Evolutionary conservation across 2,113 vertebrate species (phyloP), one percentile per base, ranked within the genome.

Genomic region (Neodon shergylaensis): DNA sequence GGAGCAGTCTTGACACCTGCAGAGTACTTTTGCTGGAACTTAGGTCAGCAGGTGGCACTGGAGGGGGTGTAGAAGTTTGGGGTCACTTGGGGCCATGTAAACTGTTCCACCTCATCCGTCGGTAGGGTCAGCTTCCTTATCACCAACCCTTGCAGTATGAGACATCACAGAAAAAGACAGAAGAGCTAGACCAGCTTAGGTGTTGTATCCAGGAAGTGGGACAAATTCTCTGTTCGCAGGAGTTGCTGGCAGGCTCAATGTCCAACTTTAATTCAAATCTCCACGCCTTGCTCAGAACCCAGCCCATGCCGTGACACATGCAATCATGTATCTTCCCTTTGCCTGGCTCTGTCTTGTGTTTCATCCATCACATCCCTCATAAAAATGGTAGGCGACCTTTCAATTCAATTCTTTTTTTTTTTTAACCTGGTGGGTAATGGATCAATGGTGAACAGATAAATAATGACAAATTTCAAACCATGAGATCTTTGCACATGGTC

Each of bases 401-500:
- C 52, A 17, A 17, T 54, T 54, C 52, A 54, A 17, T 54, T 14
- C 52, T 5, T 22, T 10, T 74, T 24, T n/a, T 74, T 54, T 7
- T 44, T 4, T 42, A 61, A 61, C 31, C 16, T 58, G 0, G 5
- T 24, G 21, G 54, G 11, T 14, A 16, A 11, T 21, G 47, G 66
- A 36, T 16, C 33, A 58, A 54, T 49, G 47, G 14, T 5, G 0
- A 79, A 7, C 17, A 31, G 33, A 22, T 76, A 86, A 73, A 49
- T 68, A 36, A 47, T 5, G 44, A 54, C 0, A 24, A n/a, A 14
- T 4, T 26, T 33, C 31, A 0, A 0, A 6, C 47, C 1, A 28
- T 0, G 11, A 49, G 33, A 2, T 1, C 1, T 3, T 52, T 16
- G 17, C 17, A 54, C 5, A 12, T 3, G 33, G 11, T 22, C 6